Conservation (phyloP, 1,140 invertebrate genomes). For the Pseudomyrmex concolor region DNA sequence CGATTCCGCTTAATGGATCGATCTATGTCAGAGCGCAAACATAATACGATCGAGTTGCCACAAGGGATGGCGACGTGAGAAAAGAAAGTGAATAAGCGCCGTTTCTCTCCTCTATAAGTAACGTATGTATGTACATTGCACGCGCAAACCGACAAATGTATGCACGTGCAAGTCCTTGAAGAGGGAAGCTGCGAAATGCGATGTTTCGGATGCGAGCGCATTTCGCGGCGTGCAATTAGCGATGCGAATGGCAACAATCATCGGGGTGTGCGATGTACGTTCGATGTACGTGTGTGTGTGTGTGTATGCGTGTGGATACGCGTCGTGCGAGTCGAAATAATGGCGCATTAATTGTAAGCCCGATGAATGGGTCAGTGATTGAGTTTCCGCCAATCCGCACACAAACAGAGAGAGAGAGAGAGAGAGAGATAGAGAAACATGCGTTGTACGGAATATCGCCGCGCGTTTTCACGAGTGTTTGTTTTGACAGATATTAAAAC, state of each 20-base stretch:
- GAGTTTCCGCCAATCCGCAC: slow-evolving; percentile 15
- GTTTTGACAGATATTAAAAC: no score
- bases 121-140: not conserved
- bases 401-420: not conserved
- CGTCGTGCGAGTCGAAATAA: slow-evolving; percentile 43
- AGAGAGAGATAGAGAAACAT: not conserved
- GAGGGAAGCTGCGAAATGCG: slow-evolving; percentile 5
- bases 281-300: not conserved
- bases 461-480: no score
- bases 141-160: not conserved
- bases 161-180: slow-evolving; percentile 16
- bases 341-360: slow-evolving; percentile 62
- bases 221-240: slow-evolving; percentile 34
- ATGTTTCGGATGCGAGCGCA: not conserved
- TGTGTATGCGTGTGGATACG: no score
- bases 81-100: not conserved
- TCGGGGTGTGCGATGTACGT: not conserved
- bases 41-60: slow-evolving; percentile 57
- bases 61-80: not conserved
- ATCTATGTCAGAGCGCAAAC: slow-evolving; percentile 50
- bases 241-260: slow-evolving; percentile 56
- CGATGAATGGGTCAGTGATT: slow-evolving; percentile 69
- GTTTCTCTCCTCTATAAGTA: no score
- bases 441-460: no score
- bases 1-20: slow-evolving; percentile 57